Evolutionary conservation across 2,797 vertebrate genomes (phyloP).

Genomic region (Prionace glauca): DNA sequence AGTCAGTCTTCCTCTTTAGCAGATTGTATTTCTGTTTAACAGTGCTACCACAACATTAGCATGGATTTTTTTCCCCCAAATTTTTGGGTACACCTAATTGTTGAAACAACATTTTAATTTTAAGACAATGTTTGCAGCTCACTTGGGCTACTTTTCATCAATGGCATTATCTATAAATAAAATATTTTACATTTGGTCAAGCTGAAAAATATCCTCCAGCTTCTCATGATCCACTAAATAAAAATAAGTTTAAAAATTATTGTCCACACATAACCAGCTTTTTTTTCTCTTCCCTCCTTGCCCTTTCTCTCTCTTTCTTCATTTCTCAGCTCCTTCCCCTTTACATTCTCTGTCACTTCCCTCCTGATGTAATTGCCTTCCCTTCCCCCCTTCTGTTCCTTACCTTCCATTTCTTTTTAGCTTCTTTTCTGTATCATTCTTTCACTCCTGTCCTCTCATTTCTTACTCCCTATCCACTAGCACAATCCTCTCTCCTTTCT

Average conservation of each 20-base stretch:
- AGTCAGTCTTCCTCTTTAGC: not conserved
- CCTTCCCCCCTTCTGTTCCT: not conserved
- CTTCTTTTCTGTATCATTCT: not conserved
- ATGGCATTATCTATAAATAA: not conserved
- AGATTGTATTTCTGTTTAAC: not conserved
- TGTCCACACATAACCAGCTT: not conserved
- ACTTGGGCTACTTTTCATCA: not conserved
- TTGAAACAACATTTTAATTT: not conserved
- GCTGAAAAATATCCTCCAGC: not conserved
- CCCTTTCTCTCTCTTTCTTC: not conserved
- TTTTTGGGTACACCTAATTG: not conserved
- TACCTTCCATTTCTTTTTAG: not conserved
- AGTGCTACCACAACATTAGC: not conserved
- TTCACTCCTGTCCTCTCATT: not conserved
- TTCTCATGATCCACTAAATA: not conserved
- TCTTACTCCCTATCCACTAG: not conserved
- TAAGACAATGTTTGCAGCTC: not conserved
- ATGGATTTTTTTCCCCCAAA: not conserved
- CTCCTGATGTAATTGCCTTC: not conserved
- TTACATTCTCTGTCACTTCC: not conserved
- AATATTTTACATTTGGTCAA: not conserved
- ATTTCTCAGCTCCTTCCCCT: not conserved
- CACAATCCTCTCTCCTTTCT: not conserved
- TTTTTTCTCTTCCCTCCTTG: not conserved
- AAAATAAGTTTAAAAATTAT: not conserved